Base-by-base conservation (phyloP, 2,888 invertebrate genomes). In the Nesidiocoris tenuis region DNA sequence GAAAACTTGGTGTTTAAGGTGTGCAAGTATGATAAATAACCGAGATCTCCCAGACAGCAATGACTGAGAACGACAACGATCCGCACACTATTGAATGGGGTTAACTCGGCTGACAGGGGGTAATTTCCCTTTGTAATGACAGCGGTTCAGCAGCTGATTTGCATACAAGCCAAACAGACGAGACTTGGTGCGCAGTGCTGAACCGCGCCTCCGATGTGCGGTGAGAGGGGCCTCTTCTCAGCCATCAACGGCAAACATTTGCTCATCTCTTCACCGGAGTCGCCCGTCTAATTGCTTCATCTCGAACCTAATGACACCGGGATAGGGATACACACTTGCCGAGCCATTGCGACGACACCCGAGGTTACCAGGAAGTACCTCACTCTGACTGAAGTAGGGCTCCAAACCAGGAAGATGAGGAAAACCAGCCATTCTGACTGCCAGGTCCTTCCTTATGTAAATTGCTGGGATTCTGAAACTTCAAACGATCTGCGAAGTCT, bases 41-140 rank as follows among this genome's bases (percentile, higher is more conserved):
- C n/a, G n/a, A n/a, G n/a, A n/a, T n/a, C n/a, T n/a, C n/a, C n/a
- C 39, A 3, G 39, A 7, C 39, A 39, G 39, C 39, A 12, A 39
- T 12, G 39, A 39, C 39, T 39, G 12, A 3, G 39, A 39, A 39
- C 39, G 39, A 39, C 39, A 12, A 39, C 5, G 3, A 39, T 7
- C 3, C 39, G 39, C 72, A 63, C 72, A 72, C 61, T 72, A 72
- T 72, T 72, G 72, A 39, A 12, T 12, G 54, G 39, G 61, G 72
- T 23, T 19, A 61, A 72, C 23, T 39, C 25, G 61, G 61, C 24
- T 72, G 72, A 61, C 72, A 70, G 72, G 61, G 39, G 72, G 72
- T 72, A 72, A 72, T 72, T 72, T 72, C 72, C 72, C 72, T 72
- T 72, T 72, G 72, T 72, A 72, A 72, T 72, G 72, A 72, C 72